A percentile compares a stretch with the other conserved stretches of the same genome.
Conservation (phyloP, 2,888 invertebrate species). For the Creontiades dilutus region DNA sequence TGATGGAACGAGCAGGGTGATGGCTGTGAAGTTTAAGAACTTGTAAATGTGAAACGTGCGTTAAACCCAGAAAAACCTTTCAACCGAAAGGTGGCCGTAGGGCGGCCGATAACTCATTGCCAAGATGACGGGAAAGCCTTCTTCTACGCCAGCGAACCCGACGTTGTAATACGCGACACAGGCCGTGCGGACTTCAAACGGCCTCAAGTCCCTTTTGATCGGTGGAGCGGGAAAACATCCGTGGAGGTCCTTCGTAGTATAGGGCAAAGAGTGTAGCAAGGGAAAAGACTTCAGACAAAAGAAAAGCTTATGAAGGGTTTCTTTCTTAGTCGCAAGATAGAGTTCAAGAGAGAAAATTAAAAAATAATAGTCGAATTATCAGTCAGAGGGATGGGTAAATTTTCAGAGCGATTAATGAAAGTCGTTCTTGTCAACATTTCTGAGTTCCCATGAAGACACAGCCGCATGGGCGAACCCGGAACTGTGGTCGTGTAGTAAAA, state of each 20-base stretch:
- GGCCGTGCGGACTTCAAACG: slow-evolving; percentile 48
- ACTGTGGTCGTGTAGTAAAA: too few relatives aligned
- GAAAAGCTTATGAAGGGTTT: neutral
- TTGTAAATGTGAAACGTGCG: neutral
- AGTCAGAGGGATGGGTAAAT: too few relatives aligned
- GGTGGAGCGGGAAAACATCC: slow-evolving; percentile 16
- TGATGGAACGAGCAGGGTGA: too few relatives aligned
- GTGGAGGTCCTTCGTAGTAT: neutral
- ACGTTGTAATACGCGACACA: slow-evolving; percentile 41
- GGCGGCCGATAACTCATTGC: neutral
- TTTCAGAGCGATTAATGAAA: too few relatives aligned
- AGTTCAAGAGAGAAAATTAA: too few relatives aligned
- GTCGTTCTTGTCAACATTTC: too few relatives aligned
- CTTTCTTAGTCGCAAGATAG: neutral
- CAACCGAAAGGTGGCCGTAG: neutral
- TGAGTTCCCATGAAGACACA: too few relatives aligned
- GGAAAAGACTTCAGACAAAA: slow-evolving; percentile 34
- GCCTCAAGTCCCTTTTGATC: slow-evolving; percentile 38
- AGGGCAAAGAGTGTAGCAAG: slow-evolving; percentile 17
- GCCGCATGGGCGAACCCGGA: too few relatives aligned
- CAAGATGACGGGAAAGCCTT: slow-evolving; percentile 38
- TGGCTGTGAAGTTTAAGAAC: too few relatives aligned
- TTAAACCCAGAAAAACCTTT: neutral
- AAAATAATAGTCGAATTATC: too few relatives aligned
- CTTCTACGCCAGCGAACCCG: slow-evolving; percentile 25